Conservation (phyloP, 2,113 vertebrate species). For the Tragelaphus strepsiceros region DNA sequence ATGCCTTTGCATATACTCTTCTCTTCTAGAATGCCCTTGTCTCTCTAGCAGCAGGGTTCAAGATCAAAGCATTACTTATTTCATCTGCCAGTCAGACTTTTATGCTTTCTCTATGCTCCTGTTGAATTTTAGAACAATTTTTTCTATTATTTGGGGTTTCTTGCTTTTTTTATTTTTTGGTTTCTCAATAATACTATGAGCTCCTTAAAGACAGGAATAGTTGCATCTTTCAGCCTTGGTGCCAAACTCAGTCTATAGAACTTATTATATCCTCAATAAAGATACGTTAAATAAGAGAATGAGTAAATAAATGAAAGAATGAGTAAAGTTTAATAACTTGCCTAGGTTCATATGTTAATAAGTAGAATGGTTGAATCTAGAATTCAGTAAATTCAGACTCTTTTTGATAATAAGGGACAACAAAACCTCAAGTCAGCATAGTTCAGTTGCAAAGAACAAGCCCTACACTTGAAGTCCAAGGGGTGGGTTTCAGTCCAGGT, state of each 20-base stretch:
- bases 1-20: background rate
- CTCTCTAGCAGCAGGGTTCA: background rate
- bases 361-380: background rate
- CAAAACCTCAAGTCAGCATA: background rate
- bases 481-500: background rate
- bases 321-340: background rate
- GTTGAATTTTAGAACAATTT: slow-evolving; percentile 37
- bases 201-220: background rate
- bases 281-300: background rate
- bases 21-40: background rate
- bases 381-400: background rate
- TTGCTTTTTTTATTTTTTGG: background rate
- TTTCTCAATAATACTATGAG: background rate
- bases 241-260: background rate
- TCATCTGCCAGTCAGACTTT: background rate
- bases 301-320: background rate
- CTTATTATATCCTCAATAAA: background rate
- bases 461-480: background rate
- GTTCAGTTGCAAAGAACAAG: background rate
- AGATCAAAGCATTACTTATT: background rate
- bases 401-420: background rate
- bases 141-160: slow-evolving; percentile 20
- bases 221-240: background rate
- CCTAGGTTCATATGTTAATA: background rate
- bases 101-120: background rate